Evolutionary conservation across 2,888 invertebrate genomes (phyloP), one percentile per base, ranked within the genome.

Genomic region (Oegoconia quadripuncta): DNA sequence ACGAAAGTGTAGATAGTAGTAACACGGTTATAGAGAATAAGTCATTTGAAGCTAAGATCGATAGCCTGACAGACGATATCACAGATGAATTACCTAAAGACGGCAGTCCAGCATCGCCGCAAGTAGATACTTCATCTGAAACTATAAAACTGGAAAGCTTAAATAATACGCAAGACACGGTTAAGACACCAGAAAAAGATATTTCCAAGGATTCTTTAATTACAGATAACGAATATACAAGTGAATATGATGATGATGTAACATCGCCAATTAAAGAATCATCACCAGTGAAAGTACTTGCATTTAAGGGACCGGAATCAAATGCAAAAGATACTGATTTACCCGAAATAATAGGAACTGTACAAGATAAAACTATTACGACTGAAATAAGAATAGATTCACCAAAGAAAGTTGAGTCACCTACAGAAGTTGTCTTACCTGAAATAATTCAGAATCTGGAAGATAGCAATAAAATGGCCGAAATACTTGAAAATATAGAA

Each of bases 21-120:
- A 64, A 79, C 39, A 84, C 83, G 1, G 81, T 84, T 2, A 73
- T 80, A 41, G 84, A 84, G 44, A 84, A 82, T 48, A 70, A 67
- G 42, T 74, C 70, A 1, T 74, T 69, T 39, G 69, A 74, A 34
- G 50, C 44, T 9, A 55, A 64, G 28, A 44, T 48, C 11, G 66
- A 74, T 3, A 50, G 42, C 41, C 46, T 64, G 27, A 51, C 35
- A 26, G 58, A 61, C 12, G 63, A 63, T 27, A 30, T 52, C 32
- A 13, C 34, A 15, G 52, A 47, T 8, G 59, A 64, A 11, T n/a
- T n/a, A n/a, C 44, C 40, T 13, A 48, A 52, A 23, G 48, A 51
- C 27, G 45, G 56, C 12, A 45, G 44, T 22, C 27, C 37, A n/a
- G 39, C 37, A 16, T 58, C 55, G 7, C 53, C 64, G n/a, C 63